A percentile compares a stretch with the other conserved stretches of the same genome.
Evolutionary conservation across 2,888 invertebrate genomes (phyloP).

Genomic region (Drosophila falleni): DNA sequence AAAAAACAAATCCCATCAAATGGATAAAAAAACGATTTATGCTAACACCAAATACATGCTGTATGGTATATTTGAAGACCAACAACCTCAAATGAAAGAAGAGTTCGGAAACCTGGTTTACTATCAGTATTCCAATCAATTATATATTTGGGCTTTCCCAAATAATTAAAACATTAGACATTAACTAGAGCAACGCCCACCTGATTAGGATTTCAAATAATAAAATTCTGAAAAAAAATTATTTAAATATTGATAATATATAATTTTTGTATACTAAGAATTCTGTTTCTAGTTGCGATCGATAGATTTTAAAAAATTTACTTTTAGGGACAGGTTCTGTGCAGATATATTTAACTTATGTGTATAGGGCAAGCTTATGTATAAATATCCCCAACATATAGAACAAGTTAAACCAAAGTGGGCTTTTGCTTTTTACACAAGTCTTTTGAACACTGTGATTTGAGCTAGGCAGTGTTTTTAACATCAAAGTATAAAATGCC

Average conservation of each 20-base stretch:
- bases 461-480: slow-evolving; percentile 5
- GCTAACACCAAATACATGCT: not conserved
- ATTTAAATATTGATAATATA: too few species aligned
- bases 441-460: not conserved
- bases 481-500: slow-evolving; percentile 12
- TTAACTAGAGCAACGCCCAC: too few species aligned
- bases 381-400: too few species aligned
- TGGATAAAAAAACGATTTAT: not conserved
- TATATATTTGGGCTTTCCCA: not conserved
- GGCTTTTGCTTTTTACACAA: not conserved
- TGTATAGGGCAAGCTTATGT: too few species aligned
- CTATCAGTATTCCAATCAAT: not conserved
- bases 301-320: too few species aligned
- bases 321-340: too few species aligned
- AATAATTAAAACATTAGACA: not conserved
- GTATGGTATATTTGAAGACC: slow-evolving; percentile 18
- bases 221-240: not conserved
- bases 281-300: too few species aligned
- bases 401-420: not conserved
- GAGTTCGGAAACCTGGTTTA: not conserved
- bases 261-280: too few species aligned
- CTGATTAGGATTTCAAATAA: too few species aligned
- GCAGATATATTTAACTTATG: too few species aligned
- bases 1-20: not conserved
- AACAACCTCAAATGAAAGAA: slow-evolving; percentile 6